Conservation (phyloP, 2,113 vertebrate genomes). For the Perognathus longimembris region DNA sequence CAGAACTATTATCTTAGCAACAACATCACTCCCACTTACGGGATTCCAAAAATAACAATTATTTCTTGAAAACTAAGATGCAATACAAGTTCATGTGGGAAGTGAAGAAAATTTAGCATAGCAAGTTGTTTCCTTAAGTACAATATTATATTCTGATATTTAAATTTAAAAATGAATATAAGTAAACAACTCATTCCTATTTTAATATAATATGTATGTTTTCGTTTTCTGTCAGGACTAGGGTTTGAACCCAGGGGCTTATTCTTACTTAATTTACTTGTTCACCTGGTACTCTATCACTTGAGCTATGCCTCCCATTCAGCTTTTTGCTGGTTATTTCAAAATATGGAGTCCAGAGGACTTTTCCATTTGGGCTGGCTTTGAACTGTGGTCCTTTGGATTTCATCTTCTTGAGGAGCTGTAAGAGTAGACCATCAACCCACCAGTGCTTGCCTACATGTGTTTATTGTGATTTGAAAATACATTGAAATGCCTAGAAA, state of each 20-base stretch:
- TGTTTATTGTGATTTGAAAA: conserved; percentile 11
- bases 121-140: conserved; percentile 4
- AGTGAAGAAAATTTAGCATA: background rate
- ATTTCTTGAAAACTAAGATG: conserved; percentile 32
- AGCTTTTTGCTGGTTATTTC: too few relatives aligned
- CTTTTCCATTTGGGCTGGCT: too few relatives aligned
- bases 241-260: too few relatives aligned
- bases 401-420: too few relatives aligned
- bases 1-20: background rate
- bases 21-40: background rate
- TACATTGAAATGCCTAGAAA: conserved; percentile 11
- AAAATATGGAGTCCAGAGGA: too few relatives aligned
- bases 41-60: conserved; percentile 24
- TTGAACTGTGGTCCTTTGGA: too few relatives aligned
- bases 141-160: background rate
- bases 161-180: background rate
- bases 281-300: too few relatives aligned
- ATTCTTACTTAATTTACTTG: too few relatives aligned
- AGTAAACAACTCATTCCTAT: background rate
- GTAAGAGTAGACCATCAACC: too few relatives aligned
- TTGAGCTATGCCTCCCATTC: too few relatives aligned
- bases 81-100: background rate
- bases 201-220: background rate
- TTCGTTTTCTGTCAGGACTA: background rate
- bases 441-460: too few relatives aligned